A percentile compares a stretch with the other conserved stretches of the same genome.
Evolutionary conservation across 2,113 vertebrate genomes (phyloP).

Genomic region (Uria aalge): DNA sequence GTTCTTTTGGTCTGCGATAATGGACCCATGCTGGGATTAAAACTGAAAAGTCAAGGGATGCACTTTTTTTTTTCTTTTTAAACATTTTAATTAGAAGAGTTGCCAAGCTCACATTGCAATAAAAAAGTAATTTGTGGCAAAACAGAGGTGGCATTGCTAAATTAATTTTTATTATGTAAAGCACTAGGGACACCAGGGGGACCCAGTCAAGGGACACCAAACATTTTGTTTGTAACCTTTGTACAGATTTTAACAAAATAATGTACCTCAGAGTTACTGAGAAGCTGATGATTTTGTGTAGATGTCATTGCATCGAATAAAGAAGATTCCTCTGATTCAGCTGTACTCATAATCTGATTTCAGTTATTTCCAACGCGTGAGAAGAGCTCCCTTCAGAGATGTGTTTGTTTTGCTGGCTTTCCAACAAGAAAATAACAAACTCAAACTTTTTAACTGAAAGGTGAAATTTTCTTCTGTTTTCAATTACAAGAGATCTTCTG

Average conservation of each 20-base stretch:
- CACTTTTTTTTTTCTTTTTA: not conserved
- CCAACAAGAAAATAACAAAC: not conserved
- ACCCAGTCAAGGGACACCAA: not conserved
- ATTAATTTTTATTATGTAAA: not conserved
- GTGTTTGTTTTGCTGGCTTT: not conserved
- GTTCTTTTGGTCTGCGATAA: not conserved
- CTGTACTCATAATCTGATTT: not conserved
- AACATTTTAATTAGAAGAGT: not conserved
- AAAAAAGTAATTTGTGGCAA: not conserved
- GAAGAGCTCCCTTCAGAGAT: not conserved
- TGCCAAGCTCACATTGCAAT: not conserved
- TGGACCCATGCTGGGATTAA: not conserved
- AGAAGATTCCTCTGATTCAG: not conserved
- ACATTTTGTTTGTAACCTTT: not conserved
- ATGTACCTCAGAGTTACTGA: not conserved
- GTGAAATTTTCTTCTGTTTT: not conserved
- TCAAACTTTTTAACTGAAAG: not conserved
- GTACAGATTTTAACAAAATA: not conserved
- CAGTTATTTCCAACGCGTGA: not conserved
- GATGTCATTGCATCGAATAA: not conserved
- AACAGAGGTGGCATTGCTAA: not conserved
- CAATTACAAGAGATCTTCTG: not conserved
- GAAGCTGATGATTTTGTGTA: not conserved
- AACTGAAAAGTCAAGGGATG: not conserved
- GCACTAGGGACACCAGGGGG: not conserved